phyloP scores from a whole-genome alignment of 2,797 vertebrate genomes.

The Pangasius sanitwongsei region DNA sequence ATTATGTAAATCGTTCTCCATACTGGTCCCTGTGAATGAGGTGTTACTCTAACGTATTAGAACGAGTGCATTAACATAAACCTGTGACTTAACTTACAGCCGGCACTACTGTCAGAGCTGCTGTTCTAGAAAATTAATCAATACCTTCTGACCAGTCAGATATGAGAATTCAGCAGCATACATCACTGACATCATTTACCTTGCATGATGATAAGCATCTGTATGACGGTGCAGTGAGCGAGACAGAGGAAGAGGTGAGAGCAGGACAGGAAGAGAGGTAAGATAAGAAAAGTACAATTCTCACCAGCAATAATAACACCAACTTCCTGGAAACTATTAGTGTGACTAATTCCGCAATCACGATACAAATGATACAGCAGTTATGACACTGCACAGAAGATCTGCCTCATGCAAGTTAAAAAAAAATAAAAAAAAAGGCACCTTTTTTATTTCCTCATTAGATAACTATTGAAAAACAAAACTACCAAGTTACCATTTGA shows the following conservation, averaged over 20 bases:
- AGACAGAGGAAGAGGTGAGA: not conserved
- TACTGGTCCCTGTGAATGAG: no score
- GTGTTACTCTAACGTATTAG: not conserved
- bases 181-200: not conserved
- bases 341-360: not conserved
- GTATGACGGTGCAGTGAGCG: not conserved
- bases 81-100: not conserved
- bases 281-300: not conserved
- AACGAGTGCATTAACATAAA: not conserved
- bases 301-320: not conserved
- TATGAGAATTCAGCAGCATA: not conserved
- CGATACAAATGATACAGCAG: not conserved
- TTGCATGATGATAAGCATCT: not conserved
- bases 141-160: not conserved
- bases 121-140: not conserved
- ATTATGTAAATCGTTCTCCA: not conserved
- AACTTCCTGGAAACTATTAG: conserved; percentile 10
- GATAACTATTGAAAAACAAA: not conserved
- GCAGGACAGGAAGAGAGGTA: not conserved
- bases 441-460: not conserved
- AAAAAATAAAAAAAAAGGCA: not conserved
- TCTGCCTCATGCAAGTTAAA: not conserved
- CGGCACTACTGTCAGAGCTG: not conserved
- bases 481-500: not conserved
- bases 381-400: not conserved